Evolutionary conservation across 2,113 vertebrate genomes (phyloP), one percentile per base, ranked within the genome.

Genomic region (Epinephelus fuscoguttatus): DNA sequence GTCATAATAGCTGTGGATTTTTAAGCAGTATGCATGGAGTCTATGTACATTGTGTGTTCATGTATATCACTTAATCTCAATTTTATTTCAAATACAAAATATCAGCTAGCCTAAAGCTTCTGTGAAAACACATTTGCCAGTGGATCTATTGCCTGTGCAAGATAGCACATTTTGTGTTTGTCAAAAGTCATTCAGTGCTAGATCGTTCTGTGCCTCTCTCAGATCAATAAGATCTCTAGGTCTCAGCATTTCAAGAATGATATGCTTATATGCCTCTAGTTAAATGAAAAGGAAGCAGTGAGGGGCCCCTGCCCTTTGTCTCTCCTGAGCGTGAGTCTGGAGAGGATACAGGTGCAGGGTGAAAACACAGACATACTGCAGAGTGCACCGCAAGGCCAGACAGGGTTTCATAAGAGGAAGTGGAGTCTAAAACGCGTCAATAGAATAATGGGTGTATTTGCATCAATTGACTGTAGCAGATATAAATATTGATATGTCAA

Each of bases 211-310:
- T 4, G 10, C 56, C 21, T 49, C 15, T 55, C 49, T 56, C 55
- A 62, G 15, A 75, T 80, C 57, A 47, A 1, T 67, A 30, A 40
- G 3, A 70, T 73, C 76, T 84, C 42, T 47, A 70, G 56, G 56
- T 76, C 18, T 33, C 21, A n/a, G 71, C 70, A 68, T 88, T 88
- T 88, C 57, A 91, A 85, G 90, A 88, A 69, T 78, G 27, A 9
- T 8, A 82, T 2, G 45, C 4, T 77, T 79, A 19, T 49, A 53
- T 12, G 23, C 60, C 25, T 76, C 3, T 21, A 80, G 71, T 78
- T 14, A 77, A 71, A 74, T 19, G 2, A 55, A n/a, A 63, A 63
- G 40, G 78, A 84, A 88, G 72, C 70, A 0, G 60, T 11, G n/a
- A 47, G 23, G 25, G 67, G 73, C 59, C 33, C 62, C 56, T 81